These are phyloP conservation scores for Periphyllus acericola DNA, from an alignment of 2,888 invertebrate species.

Conservation along the genomic window DNA sequence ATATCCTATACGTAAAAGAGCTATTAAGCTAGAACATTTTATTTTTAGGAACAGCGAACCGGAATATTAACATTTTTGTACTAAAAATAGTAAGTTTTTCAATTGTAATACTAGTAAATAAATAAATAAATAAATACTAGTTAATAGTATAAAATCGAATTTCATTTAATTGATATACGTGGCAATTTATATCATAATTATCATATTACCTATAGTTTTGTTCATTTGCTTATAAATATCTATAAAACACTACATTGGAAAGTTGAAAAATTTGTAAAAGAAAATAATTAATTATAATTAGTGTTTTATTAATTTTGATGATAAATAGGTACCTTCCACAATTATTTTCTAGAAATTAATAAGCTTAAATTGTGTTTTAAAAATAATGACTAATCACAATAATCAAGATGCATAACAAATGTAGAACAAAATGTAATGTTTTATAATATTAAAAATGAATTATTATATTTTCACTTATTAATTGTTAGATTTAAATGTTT, in stretches of 20 bases:
- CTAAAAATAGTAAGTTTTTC: neutral
- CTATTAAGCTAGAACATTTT: neutral
- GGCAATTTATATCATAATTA: neutral
- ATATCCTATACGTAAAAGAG: neutral
- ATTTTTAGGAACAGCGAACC: neutral
- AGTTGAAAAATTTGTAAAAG: neutral
- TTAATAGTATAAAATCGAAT: neutral
- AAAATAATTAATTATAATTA: neutral
- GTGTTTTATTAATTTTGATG: neutral
- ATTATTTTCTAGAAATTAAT: no score
- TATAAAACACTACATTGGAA: neutral
- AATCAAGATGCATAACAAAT: neutral
- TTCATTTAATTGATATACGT: neutral
- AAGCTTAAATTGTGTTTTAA: neutral
- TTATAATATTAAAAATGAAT: neutral
- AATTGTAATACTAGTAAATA: neutral
- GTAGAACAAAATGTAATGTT: neutral
- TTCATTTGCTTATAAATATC: neutral
- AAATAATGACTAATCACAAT: neutral
- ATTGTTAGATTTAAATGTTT: neutral
- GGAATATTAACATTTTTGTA: neutral
- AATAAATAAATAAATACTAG: no score
- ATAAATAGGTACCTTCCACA: no score
- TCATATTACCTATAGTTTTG: neutral
- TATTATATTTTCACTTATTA: neutral